phyloP scores from a whole-genome alignment of 2,113 vertebrate species.

The Acinonyx jubatus region DNA sequence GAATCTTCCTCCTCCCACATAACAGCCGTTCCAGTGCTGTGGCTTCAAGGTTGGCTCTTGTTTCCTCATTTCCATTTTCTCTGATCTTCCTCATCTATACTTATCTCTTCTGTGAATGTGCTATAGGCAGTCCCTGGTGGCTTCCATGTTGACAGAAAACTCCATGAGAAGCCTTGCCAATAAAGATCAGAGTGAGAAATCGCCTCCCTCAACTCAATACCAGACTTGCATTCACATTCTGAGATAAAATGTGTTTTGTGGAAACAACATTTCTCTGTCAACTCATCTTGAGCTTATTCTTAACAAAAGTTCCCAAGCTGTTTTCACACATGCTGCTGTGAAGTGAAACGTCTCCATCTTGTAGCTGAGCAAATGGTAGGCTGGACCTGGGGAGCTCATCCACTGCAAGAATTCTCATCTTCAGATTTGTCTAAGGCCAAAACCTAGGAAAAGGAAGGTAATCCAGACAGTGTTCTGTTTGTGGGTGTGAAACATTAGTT shows the following conservation, averaged over 20 bases:
- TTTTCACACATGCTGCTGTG: conserved; percentile 46
- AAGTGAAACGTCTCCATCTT: conserved; percentile 10
- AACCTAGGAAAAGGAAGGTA: not conserved
- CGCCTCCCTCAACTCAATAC: not conserved
- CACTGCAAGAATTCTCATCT: not conserved
- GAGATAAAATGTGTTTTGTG: conserved; percentile 60
- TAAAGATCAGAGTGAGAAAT: conserved; percentile 62
- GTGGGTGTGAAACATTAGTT: not conserved
- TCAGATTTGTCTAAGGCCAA: not conserved
- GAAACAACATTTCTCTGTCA: conserved; percentile 58
- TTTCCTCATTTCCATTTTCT: not conserved
- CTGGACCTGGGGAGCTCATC: not conserved
- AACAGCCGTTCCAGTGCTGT: not conserved
- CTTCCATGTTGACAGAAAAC: conserved; percentile 57
- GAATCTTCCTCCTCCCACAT: not conserved
- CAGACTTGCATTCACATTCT: conserved; percentile 8
- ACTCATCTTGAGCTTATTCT: conserved; percentile 69
- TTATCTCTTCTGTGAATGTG: not conserved
- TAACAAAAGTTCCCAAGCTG: conserved; percentile 54
- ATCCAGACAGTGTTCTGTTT: not conserved
- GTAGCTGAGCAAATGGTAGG: not conserved
- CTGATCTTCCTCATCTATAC: not conserved
- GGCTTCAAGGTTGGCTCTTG: not conserved
- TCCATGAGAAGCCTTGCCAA: conserved; percentile 9
- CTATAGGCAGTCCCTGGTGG: not conserved